Evolutionary conservation across 2,113 vertebrate genomes (phyloP), one percentile per base, ranked within the genome.

Genomic region (Scopus umbretta): DNA sequence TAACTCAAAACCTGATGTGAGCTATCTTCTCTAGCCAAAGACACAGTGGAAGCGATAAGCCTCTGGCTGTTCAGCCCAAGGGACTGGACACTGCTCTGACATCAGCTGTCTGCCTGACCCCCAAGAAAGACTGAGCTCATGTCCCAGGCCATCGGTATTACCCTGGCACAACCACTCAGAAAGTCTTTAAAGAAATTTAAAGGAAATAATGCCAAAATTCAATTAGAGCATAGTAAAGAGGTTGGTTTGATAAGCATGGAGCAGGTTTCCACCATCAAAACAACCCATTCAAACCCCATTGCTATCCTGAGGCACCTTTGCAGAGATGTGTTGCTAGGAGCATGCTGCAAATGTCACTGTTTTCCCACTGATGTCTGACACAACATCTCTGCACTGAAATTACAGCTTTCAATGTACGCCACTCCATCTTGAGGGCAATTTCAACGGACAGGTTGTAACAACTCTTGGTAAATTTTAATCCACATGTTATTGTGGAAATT

Each of bases 1-100:
- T 53, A 19, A 7, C n/a, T 43, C 40, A 55, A 76, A 76, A 61
- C 23, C 16, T 40, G 17, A 45, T 32, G 58, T 16, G 61, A 71
- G 6, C 27, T 86, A 16, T 26, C 15, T 36, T 15, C 38, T 70
- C 43, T 59, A 75, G 62, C 19, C 10, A 23, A 70, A 88, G 50
- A 26, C 40, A 14, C 2, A 0, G 56, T 22, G 6, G 5, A 68
- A 86, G n/a, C 0, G 2, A 26, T 47, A 42, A 34, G n/a, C 32
- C 11, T 45, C 29, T 59, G 38, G 9, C 8, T 79, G 6, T 23
- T 6, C 50, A 59, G 30, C 26, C 66, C 7, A 36, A 74, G 38
- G 43, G 18, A 52, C 30, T 7, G 10, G 12, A 38, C 9, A 4
- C 26, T 83, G 36, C 36, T 82, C 29, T 32, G 36, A 56, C 5